phyloP scores from a whole-genome alignment of 2,113 vertebrate genomes.

The Dipodomys spectabilis region DNA sequence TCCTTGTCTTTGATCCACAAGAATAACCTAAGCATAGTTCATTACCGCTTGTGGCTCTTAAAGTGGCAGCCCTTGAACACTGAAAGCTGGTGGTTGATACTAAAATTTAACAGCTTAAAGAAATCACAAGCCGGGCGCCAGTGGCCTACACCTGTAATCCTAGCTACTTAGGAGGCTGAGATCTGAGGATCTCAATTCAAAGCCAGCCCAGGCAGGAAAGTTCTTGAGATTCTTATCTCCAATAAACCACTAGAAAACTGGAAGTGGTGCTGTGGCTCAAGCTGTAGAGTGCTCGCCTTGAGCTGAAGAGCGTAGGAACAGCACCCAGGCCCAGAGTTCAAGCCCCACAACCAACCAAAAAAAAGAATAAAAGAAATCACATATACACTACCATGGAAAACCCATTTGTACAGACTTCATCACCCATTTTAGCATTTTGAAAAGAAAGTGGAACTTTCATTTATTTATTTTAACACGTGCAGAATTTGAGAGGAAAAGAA shows the following conservation, averaged over 20 bases:
- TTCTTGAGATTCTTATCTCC: too few relatives aligned
- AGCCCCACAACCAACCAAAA: too few relatives aligned
- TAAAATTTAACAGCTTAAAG: too few relatives aligned
- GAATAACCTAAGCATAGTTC: neutral
- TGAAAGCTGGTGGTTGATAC: neutral
- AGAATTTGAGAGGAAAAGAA: neutral
- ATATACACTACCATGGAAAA: neutral
- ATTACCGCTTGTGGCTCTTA: neutral
- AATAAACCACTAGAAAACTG: too few relatives aligned
- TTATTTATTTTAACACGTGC: neutral
- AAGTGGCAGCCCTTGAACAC: neutral
- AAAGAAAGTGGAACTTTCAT: neutral
- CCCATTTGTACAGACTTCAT: neutral
- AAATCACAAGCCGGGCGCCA: too few relatives aligned
- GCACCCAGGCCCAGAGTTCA: neutral
- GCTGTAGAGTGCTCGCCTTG: too few relatives aligned
- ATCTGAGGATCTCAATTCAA: too few relatives aligned
- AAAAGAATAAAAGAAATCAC: neutral
- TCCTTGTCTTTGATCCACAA: conserved; percentile 4
- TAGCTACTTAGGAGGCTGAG: too few relatives aligned
- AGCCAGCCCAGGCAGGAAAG: too few relatives aligned
- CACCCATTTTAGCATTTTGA: neutral
- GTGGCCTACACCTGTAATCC: too few relatives aligned
- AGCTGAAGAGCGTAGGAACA: too few relatives aligned
- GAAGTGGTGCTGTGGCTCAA: too few relatives aligned